Evolutionary conservation across 2,113 vertebrate species (phyloP).

Genomic region (Pyrgilauda ruficollis): DNA sequence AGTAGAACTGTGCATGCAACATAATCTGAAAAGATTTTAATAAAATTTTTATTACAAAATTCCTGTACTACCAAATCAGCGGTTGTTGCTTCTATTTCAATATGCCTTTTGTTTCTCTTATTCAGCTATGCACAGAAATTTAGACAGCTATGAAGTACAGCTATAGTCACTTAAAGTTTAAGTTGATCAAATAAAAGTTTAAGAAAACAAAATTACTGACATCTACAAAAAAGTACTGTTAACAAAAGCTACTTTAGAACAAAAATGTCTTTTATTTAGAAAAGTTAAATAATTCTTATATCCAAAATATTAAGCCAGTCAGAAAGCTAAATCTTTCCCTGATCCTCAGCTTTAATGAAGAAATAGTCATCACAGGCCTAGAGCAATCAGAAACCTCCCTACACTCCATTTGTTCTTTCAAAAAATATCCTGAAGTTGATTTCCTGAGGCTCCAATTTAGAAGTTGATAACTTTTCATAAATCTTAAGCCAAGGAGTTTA

Average conservation of each 20-base stretch:
- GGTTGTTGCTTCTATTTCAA: background rate
- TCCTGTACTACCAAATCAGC: background rate
- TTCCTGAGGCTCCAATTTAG: background rate
- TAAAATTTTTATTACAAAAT: background rate
- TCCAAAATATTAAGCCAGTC: background rate
- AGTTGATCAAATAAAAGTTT: background rate
- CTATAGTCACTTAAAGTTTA: background rate
- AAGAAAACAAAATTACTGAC: background rate
- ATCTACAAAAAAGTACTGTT: background rate
- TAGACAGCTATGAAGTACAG: background rate
- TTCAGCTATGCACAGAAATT: background rate
- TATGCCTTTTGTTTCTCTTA: background rate
- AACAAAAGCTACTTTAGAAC: background rate
- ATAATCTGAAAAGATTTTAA: background rate
- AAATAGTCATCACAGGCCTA: background rate
- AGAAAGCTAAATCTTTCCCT: background rate
- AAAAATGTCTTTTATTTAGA: background rate
- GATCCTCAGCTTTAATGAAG: background rate
- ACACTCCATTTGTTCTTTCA: background rate
- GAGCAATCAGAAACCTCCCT: background rate
- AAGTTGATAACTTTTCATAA: background rate
- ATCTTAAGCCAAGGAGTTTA: background rate
- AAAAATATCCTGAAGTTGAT: background rate
- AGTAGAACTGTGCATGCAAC: background rate
- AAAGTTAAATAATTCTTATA: background rate